Base-by-base conservation (phyloP, 2,888 invertebrate genomes). In the Pollenia labialis region DNA sequence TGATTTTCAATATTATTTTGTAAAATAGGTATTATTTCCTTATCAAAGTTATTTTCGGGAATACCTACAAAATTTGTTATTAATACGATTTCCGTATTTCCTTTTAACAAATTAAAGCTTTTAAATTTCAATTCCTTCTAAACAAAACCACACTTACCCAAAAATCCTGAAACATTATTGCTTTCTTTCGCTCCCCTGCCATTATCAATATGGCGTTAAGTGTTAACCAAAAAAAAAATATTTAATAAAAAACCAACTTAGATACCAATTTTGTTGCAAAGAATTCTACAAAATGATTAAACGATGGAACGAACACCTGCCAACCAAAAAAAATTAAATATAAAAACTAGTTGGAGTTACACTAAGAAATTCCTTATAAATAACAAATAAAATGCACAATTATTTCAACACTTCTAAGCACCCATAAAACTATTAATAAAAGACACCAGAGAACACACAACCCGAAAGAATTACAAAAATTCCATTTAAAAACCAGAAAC, bases 81-180 rank as follows among this genome's bases (percentile, higher is more conserved):
- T n/a, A n/a, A n/a, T n/a, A n/a, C n/a, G n/a, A n/a, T n/a, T n/a
- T n/a, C n/a, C n/a, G 4, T 32, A 23, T 23, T 1, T 32, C 32
- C 32, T 4, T 32, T 32, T 6, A 32, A 32, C 4, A 6, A 32
- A 32, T 32, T 32, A 6, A 32, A 32, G 32, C 0, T 32, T 32
- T 32, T 32, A 32, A 32, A 32, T 32, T 32, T 6, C 6, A 32
- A 32, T 32, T 32, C 32, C 32, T 32, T 32, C 0, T 32, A 32
- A 32, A 32, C 4, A 48, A 10, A 60, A 46, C 6, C 32, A 6
- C 32, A 77, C 83, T 83, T 64, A 86, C 86, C 86, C 83, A 86
- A 76, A 86, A 86, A 44, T 79, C 50, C 54, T 75, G 52, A 80
- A 75, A 86, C 75, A 86, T 80, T 11, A 52, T 69, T 46, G 80